Percentiles rank a stretch among this genome's conserved stretches.
These are phyloP conservation scores for Drosophila repleta DNA, from an alignment of 1,140 invertebrate genomes.

Conservation along the genomic window DNA sequence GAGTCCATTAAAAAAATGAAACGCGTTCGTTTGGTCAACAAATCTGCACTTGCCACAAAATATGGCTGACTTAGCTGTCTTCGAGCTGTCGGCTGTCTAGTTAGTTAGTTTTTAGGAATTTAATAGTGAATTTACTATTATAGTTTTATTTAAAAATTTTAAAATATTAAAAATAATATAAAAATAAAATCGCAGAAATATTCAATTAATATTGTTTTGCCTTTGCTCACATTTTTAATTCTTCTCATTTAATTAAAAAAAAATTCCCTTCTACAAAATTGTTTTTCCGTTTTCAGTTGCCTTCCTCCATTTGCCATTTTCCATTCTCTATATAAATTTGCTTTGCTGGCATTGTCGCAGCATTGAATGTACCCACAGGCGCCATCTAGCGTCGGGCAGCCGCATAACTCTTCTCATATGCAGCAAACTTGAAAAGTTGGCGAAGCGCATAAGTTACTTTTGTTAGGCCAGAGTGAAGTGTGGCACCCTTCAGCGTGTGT, in stretches of 20 bases:
- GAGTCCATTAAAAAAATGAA: neutral
- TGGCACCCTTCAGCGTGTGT: constrained; percentile 1
- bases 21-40: neutral
- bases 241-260: neutral
- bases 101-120: neutral
- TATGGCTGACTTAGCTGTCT: neutral
- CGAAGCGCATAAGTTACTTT: constrained; percentile 15
- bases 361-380: neutral
- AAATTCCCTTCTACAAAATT: neutral
- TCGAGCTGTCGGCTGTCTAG: neutral
- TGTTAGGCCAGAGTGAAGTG: constrained; percentile 1
- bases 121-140: too few species aligned
- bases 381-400: neutral
- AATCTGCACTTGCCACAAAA: neutral
- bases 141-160: too few species aligned
- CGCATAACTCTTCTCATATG: neutral
- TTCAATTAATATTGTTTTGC: neutral
- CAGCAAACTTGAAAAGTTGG: constrained; percentile 6
- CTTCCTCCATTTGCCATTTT: too few species aligned
- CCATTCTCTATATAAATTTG: too few species aligned
- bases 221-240: neutral
- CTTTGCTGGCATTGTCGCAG: neutral
- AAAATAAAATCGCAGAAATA: too few species aligned
- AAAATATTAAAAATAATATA: neutral
- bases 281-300: neutral